Evolutionary conservation across 1,140 invertebrate genomes (phyloP), one percentile per base, ranked within the genome.

Genomic region (Cotesia chilonis): DNA sequence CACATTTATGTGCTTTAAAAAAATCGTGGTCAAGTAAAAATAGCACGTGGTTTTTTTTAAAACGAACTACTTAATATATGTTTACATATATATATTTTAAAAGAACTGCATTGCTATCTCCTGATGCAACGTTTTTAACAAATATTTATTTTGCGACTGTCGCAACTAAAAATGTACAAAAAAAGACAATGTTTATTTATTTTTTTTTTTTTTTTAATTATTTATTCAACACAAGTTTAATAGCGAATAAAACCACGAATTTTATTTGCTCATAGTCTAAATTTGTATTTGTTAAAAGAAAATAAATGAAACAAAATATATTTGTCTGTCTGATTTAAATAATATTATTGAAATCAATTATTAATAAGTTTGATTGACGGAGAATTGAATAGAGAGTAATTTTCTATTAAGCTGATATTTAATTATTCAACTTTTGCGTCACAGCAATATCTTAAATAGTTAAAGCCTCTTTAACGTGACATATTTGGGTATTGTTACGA

Each of bases 1-100:
- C 66, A 38, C 68, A 74, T 76, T 83, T 83, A 84, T 80, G 79
- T 81, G 80, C 81, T 82, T 79, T 84, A 78, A 81, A 83, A 47
- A 81, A 73, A 72, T 52, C 41, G 68, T 78, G 72, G 76, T 71
- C 72, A 81, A 77, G 75, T 80, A 83, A 84, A 85, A 85, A 84
- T 84, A 83, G 80, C 80, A 77, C 52, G 64, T 69, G 54, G 68
- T 68, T 37, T 38, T 28, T 64, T 66, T 47, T 51, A 61, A 74
- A 74, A 74, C 76, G 76, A 74, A 78, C 76, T 78, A 80, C 77
- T 82, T 82, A 79, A 76, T 76, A 64, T 73, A 74, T 74, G 4
- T 36, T 38, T 36, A 28, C n/a, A 5, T 63, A 41, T 63, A 38
- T 37, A 52, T 51, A 38, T 17, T 37, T 66, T 17, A 41, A 51